Base-by-base conservation (phyloP, 2,888 invertebrate species). In the Baronia brevicornis region DNA sequence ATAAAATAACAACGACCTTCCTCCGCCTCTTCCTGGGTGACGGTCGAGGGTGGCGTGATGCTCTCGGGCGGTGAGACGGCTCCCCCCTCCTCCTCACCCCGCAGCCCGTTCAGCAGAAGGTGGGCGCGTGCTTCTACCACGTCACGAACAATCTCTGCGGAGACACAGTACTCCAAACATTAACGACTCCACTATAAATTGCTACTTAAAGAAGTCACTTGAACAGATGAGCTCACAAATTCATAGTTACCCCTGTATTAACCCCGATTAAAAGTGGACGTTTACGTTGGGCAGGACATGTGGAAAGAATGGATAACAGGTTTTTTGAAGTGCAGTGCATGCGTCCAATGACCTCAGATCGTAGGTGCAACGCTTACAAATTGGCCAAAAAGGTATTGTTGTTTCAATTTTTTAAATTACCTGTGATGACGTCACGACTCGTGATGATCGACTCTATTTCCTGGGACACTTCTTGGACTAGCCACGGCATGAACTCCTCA, bases 401-500 rank as follows among this genome's bases (percentile, higher is more conserved):
- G 10, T n/a, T 1, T 2, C 2, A 7, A 23, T 19, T 5, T 9
- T 13, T 26, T n/a, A 9, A 40, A 39, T 78, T 68, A 89, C 91
- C 91, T 50, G 92, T 90, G 29, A 96, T 86, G 38, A 96, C 87
- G 63, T 94, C 91, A 38, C 93, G 87, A 45, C 93, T 93, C 54
- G 91, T 90, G 44, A 94, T 89, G 71, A 93, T 89, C 39, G 90
- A 90, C 52, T 93, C 91, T 55, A 96, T 87, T 77, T 95, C 94
- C 39, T 87, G 85, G 28, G 91, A 89, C 26, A 96, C 95, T 69
- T 93, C 91, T 30, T 88, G 87, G 78, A 93, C 90, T 46, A 96
- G 78, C 96, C 95, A 96, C 28, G 95, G 94, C 86, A 94, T 89
- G 78, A 95, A 93, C 32, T 90, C 89, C 48, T 93, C 90, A 54